Evolutionary conservation across 2,797 vertebrate genomes (phyloP).

Genomic region (Sternotherus odoratus): DNA sequence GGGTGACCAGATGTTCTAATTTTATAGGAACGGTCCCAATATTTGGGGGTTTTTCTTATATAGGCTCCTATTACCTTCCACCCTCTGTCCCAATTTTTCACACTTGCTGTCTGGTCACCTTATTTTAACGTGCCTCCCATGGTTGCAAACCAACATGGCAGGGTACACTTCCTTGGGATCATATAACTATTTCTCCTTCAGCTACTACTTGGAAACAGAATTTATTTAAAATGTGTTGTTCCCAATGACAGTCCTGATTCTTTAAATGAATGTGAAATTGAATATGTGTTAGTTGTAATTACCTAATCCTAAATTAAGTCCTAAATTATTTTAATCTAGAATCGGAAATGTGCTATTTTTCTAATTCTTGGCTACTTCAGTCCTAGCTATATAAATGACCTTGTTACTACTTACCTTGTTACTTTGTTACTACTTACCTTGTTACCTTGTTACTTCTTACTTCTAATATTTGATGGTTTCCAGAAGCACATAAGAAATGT

Average conservation of each 20-base stretch:
- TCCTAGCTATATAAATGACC: not conserved
- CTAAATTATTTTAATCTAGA: conserved; percentile 22
- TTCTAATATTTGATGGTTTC: not conserved
- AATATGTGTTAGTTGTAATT: not conserved
- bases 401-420: too few species aligned
- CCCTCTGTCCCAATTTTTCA: too few species aligned
- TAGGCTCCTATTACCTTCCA: too few species aligned
- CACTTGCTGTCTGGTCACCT: too few species aligned
- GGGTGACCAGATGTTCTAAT: too few species aligned
- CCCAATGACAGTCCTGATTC: not conserved
- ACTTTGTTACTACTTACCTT: too few species aligned
- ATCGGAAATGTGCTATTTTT: not conserved
- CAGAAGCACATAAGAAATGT: not conserved
- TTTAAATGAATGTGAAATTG: conserved; percentile 23
- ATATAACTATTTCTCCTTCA: conserved; percentile 36
- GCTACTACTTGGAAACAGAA: not conserved
- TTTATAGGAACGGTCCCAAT: too few species aligned
- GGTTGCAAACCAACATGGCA: not conserved
- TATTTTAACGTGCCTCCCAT: not conserved
- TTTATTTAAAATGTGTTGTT: conserved; percentile 14
- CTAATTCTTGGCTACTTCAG: not conserved
- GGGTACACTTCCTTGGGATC: not conserved
- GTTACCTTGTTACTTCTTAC: not conserved
- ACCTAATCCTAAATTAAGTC: not conserved
- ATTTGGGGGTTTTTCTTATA: too few species aligned